Conservation (phyloP, 2,888 invertebrate genomes). For the Acrocera orbiculus region DNA sequence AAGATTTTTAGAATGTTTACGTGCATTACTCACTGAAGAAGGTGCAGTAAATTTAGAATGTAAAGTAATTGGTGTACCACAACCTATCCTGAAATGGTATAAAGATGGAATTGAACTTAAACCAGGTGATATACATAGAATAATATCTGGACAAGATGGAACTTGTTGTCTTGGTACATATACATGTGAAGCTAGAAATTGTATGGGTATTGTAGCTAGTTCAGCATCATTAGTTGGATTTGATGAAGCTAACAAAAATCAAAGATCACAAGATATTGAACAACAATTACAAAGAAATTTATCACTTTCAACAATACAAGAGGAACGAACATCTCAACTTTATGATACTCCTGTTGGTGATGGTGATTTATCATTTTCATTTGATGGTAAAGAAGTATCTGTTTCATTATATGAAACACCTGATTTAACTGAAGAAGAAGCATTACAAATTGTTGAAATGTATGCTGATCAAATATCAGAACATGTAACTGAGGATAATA, state of each 20-base stretch:
- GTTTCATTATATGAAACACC: slow-evolving; percentile 84
- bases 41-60: slow-evolving; percentile 81
- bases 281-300: slow-evolving; percentile 43
- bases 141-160: slow-evolving; percentile 78
- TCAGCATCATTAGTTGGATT: slow-evolving; percentile 76
- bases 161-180: slow-evolving; percentile 80
- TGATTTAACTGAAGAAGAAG: slow-evolving; percentile 81
- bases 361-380: slow-evolving; percentile 76
- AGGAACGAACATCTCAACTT: slow-evolving; percentile 75
- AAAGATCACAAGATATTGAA: slow-evolving; percentile 31
- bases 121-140: slow-evolving; percentile 79
- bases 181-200: slow-evolving; percentile 78
- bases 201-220: slow-evolving; percentile 78
- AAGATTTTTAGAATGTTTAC: slow-evolving; percentile 65
- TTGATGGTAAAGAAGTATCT: slow-evolving; percentile 81
- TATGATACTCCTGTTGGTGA: slow-evolving; percentile 68
- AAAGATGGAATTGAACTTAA: slow-evolving; percentile 79
- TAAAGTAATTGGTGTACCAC: slow-evolving; percentile 82
- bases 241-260: slow-evolving; percentile 49
- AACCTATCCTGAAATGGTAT: slow-evolving; percentile 80
- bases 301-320: slow-evolving; percentile 80
- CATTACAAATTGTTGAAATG: slow-evolving; percentile 82
- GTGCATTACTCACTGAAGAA: slow-evolving; percentile 72
- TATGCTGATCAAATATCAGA: slow-evolving; percentile 85
- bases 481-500: slow-evolving; percentile 67